These are phyloP conservation scores for Hypsopygia costalis DNA, from an alignment of 2,888 invertebrate genomes.

Conservation along the genomic window DNA sequence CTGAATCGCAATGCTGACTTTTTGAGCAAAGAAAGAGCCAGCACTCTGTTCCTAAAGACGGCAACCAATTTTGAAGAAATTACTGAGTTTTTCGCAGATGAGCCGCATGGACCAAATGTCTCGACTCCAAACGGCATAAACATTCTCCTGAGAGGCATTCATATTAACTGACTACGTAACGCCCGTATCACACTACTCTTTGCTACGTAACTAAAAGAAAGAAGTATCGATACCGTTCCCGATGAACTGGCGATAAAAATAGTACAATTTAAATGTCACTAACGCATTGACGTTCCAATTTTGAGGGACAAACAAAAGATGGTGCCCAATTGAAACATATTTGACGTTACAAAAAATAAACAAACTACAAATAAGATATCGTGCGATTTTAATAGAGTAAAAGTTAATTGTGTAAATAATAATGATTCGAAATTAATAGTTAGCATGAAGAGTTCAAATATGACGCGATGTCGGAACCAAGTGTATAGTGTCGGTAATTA, in stretches of 20 bases:
- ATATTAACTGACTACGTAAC: too few relatives aligned
- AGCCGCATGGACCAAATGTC: too few relatives aligned
- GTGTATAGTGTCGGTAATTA: slow-evolving; percentile 85
- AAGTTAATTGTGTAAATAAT: slow-evolving; percentile 26
- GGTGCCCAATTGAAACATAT: slow-evolving; percentile 36
- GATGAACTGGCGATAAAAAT: slow-evolving; percentile 45
- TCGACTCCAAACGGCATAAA: too few relatives aligned
- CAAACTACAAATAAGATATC: slow-evolving; percentile 20
- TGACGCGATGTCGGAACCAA: slow-evolving; percentile 58
- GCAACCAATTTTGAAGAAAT: too few relatives aligned
- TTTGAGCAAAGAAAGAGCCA: too few relatives aligned
- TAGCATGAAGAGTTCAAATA: slow-evolving; percentile 47
- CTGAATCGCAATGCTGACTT: too few relatives aligned
- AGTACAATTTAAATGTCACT: slow-evolving; percentile 50
- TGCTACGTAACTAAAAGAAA: neutral
- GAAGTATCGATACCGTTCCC: slow-evolving; percentile 12
- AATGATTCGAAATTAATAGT: slow-evolving; percentile 53
- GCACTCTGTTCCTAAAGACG: too few relatives aligned
- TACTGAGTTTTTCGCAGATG: too few relatives aligned
- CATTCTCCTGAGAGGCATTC: too few relatives aligned
- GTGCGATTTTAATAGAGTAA: neutral
- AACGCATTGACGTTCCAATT: slow-evolving; percentile 54
- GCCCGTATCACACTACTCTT: too few relatives aligned
- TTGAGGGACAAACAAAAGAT: slow-evolving; percentile 65
- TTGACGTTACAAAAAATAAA: slow-evolving; percentile 51